A percentile compares a stretch with the other conserved stretches of the same genome.
Conservation (phyloP, 1,140 invertebrate species). For the Drosophila cardini region DNA sequence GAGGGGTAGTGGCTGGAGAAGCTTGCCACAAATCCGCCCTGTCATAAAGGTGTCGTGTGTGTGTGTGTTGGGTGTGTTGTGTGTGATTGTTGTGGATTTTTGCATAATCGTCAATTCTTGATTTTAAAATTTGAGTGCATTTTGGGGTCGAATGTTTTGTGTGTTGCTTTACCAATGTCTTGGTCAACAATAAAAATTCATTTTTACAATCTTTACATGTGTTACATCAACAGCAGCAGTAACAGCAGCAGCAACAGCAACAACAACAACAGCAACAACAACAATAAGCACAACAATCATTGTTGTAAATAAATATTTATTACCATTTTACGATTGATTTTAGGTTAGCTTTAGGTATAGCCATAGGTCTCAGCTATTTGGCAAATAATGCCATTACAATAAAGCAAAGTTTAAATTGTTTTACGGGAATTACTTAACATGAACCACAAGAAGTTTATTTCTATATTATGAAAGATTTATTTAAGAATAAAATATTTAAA, state of each 20-base stretch:
- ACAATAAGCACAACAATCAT: conserved; percentile 15
- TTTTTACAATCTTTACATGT: conserved; percentile 80
- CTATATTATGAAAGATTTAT: too few species aligned
- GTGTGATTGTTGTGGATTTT: conserved; percentile 62
- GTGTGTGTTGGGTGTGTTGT: conserved; percentile 15
- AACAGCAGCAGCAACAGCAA: conserved; percentile 17
- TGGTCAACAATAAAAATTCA: conserved; percentile 79
- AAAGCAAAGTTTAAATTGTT: neutral
- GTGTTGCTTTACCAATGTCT: conserved; percentile 30
- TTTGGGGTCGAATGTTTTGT: neutral
- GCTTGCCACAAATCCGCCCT: conserved; percentile 14
- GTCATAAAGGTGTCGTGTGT: conserved; percentile 59
- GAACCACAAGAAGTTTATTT: too few species aligned
- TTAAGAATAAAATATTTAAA: too few species aligned
- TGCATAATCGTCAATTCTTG: conserved; percentile 83
- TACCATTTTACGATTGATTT: conserved; percentile 79
- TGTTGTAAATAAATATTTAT: conserved; percentile 75
- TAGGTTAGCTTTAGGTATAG: conserved; percentile 41
- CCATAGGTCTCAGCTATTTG: conserved; percentile 26
- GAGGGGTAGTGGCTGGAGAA: too few species aligned
- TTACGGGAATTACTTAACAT: neutral
- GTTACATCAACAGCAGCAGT: conserved; percentile 59
- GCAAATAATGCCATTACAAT: conserved; percentile 60
- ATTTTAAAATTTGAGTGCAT: conserved; percentile 71
- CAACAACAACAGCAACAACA: conserved; percentile 20